Evolutionary conservation across 2,113 vertebrate species (phyloP).

Genomic region (Tupaia tana): DNA sequence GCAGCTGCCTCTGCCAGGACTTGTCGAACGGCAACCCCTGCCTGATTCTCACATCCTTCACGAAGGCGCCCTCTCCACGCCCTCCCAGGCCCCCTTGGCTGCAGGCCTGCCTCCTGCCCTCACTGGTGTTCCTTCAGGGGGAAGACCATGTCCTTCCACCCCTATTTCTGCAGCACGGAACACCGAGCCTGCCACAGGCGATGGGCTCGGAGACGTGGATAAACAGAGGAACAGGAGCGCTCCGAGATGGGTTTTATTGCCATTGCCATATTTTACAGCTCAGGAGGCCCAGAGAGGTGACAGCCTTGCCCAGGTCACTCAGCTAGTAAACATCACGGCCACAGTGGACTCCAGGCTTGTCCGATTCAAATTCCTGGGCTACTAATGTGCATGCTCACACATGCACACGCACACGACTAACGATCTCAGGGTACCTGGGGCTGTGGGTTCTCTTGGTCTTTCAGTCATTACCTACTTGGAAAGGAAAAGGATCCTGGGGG

Average conservation of each 20-base stretch:
- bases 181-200: not conserved
- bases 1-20: constrained; percentile 69
- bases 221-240: not conserved
- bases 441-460: not conserved
- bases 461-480: not conserved
- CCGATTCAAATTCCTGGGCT: not conserved
- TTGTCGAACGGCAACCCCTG: constrained; percentile 51
- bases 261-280: not conserved
- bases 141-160: not conserved
- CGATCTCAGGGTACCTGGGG: not conserved
- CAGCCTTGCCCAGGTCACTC: not conserved
- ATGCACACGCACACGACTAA: not conserved
- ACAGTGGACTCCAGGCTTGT: not conserved
- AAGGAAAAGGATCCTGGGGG: not conserved
- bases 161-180: not conserved
- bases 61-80: not conserved
- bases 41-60: constrained; percentile 39
- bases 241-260: not conserved
- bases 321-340: not conserved
- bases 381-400: too few species aligned
- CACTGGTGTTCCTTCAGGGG: not conserved
- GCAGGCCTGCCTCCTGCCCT: not conserved
- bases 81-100: not conserved
- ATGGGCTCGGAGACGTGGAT: not conserved
- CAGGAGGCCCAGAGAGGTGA: constrained; percentile 10